Evolutionary conservation across 2,113 vertebrate genomes (phyloP), one percentile per base, ranked within the genome.

Genomic region (Phainopepla nitens): DNA sequence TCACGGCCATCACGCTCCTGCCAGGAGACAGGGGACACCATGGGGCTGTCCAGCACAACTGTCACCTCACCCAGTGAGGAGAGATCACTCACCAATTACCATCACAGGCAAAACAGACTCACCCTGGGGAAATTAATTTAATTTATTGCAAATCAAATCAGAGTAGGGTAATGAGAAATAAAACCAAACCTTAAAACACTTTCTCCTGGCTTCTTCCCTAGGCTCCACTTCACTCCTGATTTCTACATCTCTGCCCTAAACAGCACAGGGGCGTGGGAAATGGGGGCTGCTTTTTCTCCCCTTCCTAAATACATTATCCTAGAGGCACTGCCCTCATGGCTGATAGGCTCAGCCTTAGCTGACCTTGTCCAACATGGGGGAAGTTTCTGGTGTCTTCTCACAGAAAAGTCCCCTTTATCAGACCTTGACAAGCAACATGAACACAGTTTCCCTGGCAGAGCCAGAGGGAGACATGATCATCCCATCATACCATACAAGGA

Each of bases 251-350:
- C 25, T 68, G 53, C 6, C 22, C 14, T 6, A 51, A 60, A 68
- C 11, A 50, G 51, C 42, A 86, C 29, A 57, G 44, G 25, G 13
- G 13, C 9, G 35, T 57, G 16, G 21, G 36, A 31, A 76, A 86
- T 11, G 25, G 21, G 17, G 22, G 27, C 36, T 76, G 31, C 31
- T 86, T 76, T 50, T 68, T 58, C 36, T 86, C 44, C 22, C 17
- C 27, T 76, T 58, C 36, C 53, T 77, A 68, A 76, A 86, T 25
- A 58, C 9, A 16, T 35, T 21, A 58, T n/a, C n/a, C 47, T 42
- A 53, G 21, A 61, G 21, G 27, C 0, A 0, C 24, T 49, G 60
- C 31, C 35, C 35, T 50, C 71, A 42, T 15, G 0, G 0, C 20
- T 66, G 71, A 85, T 7, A 50, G 35, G 25, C 42, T 66, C 0